phyloP scores from a whole-genome alignment of 2,797 vertebrate genomes.

The Leptoclinus maculatus region DNA sequence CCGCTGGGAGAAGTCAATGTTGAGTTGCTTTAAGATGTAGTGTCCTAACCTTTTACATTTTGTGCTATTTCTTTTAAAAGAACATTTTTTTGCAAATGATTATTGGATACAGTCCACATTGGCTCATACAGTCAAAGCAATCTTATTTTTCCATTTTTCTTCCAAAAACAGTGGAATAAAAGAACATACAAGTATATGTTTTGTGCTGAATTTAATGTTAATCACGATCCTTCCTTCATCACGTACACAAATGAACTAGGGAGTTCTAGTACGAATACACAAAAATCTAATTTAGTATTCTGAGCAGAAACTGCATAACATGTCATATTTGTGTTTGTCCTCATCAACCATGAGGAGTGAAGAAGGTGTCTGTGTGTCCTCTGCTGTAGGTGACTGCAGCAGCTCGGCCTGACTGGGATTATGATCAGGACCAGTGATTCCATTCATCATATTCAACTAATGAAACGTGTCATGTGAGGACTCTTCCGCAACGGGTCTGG shows the following conservation, averaged over 20 bases:
- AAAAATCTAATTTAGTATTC: not conserved
- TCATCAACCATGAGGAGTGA: not conserved
- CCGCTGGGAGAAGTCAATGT: not conserved
- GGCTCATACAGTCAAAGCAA: not conserved
- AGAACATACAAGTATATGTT: not conserved
- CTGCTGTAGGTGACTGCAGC: slow-evolving; percentile 19
- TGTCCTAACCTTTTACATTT: not conserved
- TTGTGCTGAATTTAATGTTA: not conserved
- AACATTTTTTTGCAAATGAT: not conserved
- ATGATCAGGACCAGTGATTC: slow-evolving; percentile 1
- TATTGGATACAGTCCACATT: not conserved
- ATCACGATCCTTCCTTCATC: not conserved
- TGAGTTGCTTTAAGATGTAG: not conserved
- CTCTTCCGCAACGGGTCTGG: not conserved
- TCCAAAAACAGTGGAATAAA: not conserved
- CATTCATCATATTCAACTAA: not conserved
- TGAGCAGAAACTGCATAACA: not conserved
- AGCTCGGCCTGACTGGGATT: not conserved
- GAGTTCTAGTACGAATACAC: not conserved
- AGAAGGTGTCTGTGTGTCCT: not conserved
- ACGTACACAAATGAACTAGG: not conserved
- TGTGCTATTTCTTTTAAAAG: not conserved
- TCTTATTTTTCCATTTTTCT: not conserved
- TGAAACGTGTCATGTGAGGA: not conserved
- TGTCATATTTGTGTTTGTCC: not conserved